Base-by-base conservation (phyloP, 1,140 invertebrate species). In the Watersipora subatra region DNA sequence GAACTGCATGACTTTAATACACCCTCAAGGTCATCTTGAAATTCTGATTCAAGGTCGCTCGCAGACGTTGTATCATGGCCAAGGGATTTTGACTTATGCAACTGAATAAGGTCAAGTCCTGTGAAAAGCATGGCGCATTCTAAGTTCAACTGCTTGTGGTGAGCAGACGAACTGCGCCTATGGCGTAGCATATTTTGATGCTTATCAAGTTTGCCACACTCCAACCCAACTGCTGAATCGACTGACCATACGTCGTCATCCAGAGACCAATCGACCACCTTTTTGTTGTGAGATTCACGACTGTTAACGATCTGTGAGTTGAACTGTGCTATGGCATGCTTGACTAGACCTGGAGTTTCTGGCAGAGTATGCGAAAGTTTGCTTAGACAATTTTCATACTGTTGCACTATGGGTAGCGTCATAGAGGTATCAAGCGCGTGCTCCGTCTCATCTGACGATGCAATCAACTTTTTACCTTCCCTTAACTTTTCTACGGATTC, bases 401-500 rank as follows among this genome's bases (percentile, higher is more conserved):
- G 34, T 12, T 7, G 34, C 7, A 46, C 34, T 46, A 46, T 46
- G 34, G 34, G 34, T 12, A 46, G 34, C 7, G 34, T 46, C 7
- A 46, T 7, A 12, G 34, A 46, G 7, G 34, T 46, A n/a, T 46
- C 34, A 12, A 46, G n/a, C 34, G 34, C n/a, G n/a, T 12, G 34
- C n/a, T 46, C 34, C 7, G n/a, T n/a, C n/a, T 46, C 58, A 7
- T 59, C 7, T 7, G 7, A 7, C 22, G 58, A 7, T 24, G 58
- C 76, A 0, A 77, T 56, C 34, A 77, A 64, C 65, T 78, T 78
- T 24, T 68, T 67, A 30, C 76, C 73, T 69, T 73, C 69, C 57
- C 70, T 70, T 59, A 73, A 78, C 2, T 66, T 69, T 61, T 72
- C 69, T 28, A 71, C 71, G 22, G 57, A 66, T 17, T 71, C 71